A percentile compares a stretch with the other conserved stretches of the same genome.
Evolutionary conservation across 2,888 invertebrate species (phyloP).

Genomic region (Yponomeuta sedellus): DNA sequence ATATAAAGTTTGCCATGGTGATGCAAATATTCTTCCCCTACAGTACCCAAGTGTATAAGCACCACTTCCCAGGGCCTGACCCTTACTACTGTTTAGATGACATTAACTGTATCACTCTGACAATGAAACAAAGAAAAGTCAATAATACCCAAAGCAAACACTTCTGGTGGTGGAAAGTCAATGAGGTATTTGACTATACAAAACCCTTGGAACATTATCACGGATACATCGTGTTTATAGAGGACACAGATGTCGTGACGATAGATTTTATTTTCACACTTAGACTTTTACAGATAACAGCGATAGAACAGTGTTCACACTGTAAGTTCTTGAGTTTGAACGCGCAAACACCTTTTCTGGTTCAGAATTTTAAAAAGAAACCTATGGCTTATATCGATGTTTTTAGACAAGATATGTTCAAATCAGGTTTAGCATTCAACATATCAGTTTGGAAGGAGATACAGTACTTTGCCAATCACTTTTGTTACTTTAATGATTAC

Average conservation of each 20-base stretch:
- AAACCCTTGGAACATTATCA: constrained; percentile 35
- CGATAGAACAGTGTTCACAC: background rate
- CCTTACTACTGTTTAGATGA: background rate
- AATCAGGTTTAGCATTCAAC: background rate
- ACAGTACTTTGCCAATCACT: background rate
- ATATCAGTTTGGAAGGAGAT: background rate
- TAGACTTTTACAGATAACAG: background rate
- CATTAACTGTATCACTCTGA: background rate
- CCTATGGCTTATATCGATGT: background rate
- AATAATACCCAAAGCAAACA: background rate
- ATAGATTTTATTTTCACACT: constrained; percentile 16
- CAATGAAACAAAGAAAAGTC: background rate
- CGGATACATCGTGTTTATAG: constrained; percentile 24
- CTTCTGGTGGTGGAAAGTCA: constrained; percentile 18
- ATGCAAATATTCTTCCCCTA: constrained; percentile 44
- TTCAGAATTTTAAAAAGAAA: too few relatives aligned
- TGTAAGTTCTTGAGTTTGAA: background rate
- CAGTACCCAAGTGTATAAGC: constrained; percentile 14
- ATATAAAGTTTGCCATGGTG: constrained; percentile 29
- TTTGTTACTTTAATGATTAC: constrained; percentile 3
- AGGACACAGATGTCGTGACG: constrained; percentile 14
- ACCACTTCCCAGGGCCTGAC: background rate
- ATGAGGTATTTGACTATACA: constrained; percentile 29
- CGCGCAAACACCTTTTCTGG: background rate
- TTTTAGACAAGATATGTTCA: background rate